These are phyloP conservation scores for Euplagia quadripunctaria DNA, from an alignment of 2,888 invertebrate genomes.

Conservation along the genomic window DNA sequence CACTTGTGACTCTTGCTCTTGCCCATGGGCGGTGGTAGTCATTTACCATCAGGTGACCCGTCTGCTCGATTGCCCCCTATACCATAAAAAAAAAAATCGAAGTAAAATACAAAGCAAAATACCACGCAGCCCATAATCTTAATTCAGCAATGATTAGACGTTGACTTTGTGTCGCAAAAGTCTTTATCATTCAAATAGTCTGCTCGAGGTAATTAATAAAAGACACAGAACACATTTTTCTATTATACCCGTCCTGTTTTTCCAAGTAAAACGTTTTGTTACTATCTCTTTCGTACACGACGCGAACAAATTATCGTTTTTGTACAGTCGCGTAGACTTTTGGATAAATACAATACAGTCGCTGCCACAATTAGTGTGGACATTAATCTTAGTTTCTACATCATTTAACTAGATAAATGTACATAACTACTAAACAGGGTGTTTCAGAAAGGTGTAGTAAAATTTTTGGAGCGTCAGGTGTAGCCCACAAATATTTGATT, in stretches of 20 bases:
- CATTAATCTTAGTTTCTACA: slow-evolving; percentile 21
- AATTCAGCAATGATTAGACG: slow-evolving; percentile 9
- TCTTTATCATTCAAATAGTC: slow-evolving; percentile 24
- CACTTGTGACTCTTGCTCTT: too few relatives aligned
- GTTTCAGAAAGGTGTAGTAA: too few relatives aligned
- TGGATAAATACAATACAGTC: slow-evolving; percentile 23
- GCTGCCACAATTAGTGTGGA: slow-evolving; percentile 31
- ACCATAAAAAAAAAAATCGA: too few relatives aligned
- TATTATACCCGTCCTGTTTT: slow-evolving; percentile 18
- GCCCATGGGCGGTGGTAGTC: too few relatives aligned
- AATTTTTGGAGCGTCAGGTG: too few relatives aligned
- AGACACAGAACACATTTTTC: slow-evolving; percentile 29
- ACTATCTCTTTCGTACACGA: slow-evolving; percentile 17
- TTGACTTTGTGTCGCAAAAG: slow-evolving; percentile 7
- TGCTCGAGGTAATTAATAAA: slow-evolving; percentile 38
- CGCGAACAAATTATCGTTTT: slow-evolving; percentile 45
- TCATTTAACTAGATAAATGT: slow-evolving; percentile 18
- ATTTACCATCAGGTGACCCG: too few relatives aligned
- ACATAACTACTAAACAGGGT: background rate
- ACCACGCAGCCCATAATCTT: slow-evolving; percentile 2
- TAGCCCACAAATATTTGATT: too few relatives aligned
- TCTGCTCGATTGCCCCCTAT: too few relatives aligned
- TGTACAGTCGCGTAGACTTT: slow-evolving; percentile 32
- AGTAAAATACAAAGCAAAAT: background rate
- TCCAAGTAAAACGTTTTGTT: background rate